A percentile compares a stretch with the other conserved stretches of the same genome.
phyloP scores from a whole-genome alignment of 1,140 invertebrate species.

The Spodoptera litura region DNA sequence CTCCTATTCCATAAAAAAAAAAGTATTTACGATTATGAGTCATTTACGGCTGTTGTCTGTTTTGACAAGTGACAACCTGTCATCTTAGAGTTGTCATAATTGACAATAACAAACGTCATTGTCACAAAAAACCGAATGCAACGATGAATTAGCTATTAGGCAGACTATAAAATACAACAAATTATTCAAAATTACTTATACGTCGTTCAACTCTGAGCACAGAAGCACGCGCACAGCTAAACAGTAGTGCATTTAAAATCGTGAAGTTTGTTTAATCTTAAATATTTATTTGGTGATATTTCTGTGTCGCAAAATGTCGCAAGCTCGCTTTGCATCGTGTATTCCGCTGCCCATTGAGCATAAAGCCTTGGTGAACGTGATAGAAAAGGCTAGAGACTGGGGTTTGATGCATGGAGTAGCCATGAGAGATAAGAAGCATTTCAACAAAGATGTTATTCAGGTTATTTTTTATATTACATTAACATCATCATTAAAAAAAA shows the following conservation, averaged over 20 bases:
- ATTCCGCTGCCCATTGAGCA: slow-evolving; percentile 88
- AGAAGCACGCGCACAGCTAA: not conserved
- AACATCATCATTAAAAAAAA: not conserved
- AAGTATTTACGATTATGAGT: too few relatives aligned
- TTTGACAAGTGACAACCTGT: too few relatives aligned
- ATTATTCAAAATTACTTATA: slow-evolving; percentile 25
- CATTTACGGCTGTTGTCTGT: too few relatives aligned
- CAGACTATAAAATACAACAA: slow-evolving; percentile 18
- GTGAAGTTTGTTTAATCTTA: not conserved
- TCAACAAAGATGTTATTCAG: slow-evolving; percentile 89
- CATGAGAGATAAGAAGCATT: slow-evolving; percentile 91
- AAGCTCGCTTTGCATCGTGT: slow-evolving; percentile 80
- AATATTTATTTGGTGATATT: not conserved
- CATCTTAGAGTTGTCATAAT: too few relatives aligned
- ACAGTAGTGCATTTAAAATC: not conserved
- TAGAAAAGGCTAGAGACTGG: slow-evolving; percentile 93
- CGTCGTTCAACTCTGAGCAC: not conserved
- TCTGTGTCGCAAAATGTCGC: slow-evolving; percentile 66
- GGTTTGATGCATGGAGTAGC: slow-evolving; percentile 93
- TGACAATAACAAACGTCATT: not conserved
- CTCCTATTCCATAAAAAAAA: too few relatives aligned
- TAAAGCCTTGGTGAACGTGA: slow-evolving; percentile 87
- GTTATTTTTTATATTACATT: slow-evolving; percentile 60
- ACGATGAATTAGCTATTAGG: not conserved
- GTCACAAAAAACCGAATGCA: not conserved